These are phyloP conservation scores for Callinectes sapidus DNA, from an alignment of 2,888 invertebrate species.

Conservation along the genomic window DNA sequence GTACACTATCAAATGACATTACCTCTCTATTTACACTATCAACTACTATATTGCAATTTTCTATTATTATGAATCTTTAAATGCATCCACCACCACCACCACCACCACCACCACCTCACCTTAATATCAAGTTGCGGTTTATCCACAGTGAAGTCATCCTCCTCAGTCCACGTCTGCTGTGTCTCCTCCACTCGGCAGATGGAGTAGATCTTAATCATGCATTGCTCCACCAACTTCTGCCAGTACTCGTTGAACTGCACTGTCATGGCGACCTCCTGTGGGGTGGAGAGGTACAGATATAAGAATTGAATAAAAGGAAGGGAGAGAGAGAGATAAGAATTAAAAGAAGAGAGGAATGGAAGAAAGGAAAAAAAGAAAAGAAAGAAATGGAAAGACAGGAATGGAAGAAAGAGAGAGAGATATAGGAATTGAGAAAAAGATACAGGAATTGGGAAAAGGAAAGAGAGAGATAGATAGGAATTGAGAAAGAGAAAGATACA, in stretches of 20 bases:
- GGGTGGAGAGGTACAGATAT: not conserved
- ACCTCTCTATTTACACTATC: too few species aligned
- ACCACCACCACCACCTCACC: slow-evolving; percentile 76
- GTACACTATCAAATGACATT: too few species aligned
- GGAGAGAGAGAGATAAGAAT: not conserved
- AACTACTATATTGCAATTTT: too few species aligned
- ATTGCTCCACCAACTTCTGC: slow-evolving; percentile 83
- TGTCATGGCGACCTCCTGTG: slow-evolving; percentile 78
- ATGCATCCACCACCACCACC: not conserved
- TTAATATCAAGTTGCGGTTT: slow-evolving; percentile 83
- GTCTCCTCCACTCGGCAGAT: slow-evolving; percentile 85
- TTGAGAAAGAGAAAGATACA: not conserved
- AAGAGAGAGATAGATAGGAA: not conserved
- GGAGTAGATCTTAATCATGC: slow-evolving; percentile 84
- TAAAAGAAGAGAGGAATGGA: not conserved
- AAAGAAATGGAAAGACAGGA: not conserved
- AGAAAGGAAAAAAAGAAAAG: not conserved
- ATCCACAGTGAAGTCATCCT: slow-evolving; percentile 84
- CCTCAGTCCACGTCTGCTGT: slow-evolving; percentile 84
- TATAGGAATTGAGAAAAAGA: not conserved
- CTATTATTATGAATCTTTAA: too few species aligned
- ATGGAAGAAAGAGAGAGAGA: not conserved
- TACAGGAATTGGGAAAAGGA: too few species aligned
- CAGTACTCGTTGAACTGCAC: slow-evolving; percentile 83
- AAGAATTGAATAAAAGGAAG: not conserved